Conservation (phyloP, 2,797 vertebrate species). For the Molossus molossus region DNA sequence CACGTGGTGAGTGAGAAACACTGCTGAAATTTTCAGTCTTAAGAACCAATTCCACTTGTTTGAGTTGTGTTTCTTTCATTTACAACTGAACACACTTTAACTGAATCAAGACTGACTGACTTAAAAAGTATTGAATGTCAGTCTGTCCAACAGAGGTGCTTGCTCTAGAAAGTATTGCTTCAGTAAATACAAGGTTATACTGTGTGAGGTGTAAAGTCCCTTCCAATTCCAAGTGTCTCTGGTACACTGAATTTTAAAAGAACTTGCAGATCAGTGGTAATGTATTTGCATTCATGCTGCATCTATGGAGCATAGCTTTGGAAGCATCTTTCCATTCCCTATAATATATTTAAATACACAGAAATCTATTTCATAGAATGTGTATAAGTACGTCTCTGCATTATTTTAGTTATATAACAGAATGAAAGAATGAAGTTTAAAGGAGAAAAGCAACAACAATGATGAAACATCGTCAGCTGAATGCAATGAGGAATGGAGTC, state of each 20-base stretch:
- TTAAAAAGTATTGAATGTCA: constrained; percentile 1
- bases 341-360: constrained; percentile 42
- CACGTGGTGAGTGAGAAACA: background rate
- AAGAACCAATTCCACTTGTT: background rate
- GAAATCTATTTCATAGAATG: background rate
- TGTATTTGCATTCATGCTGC: background rate
- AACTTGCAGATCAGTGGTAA: background rate
- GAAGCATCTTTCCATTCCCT: background rate
- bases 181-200: background rate
- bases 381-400: background rate
- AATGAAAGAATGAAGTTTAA: constrained; percentile 46
- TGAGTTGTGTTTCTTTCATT: constrained; percentile 31
- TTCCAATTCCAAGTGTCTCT: background rate
- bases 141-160: background rate
- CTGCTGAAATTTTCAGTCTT: background rate
- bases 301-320: background rate
- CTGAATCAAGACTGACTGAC: background rate
- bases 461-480: constrained; percentile 39
- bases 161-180: background rate
- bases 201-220: background rate
- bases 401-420: constrained; percentile 13
- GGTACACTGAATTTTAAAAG: constrained; percentile 60
- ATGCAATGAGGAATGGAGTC: constrained; percentile 35
- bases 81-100: background rate
- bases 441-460: constrained; percentile 5